Base-by-base conservation (phyloP, 2,113 vertebrate species). In the Mandrillus leucophaeus region DNA sequence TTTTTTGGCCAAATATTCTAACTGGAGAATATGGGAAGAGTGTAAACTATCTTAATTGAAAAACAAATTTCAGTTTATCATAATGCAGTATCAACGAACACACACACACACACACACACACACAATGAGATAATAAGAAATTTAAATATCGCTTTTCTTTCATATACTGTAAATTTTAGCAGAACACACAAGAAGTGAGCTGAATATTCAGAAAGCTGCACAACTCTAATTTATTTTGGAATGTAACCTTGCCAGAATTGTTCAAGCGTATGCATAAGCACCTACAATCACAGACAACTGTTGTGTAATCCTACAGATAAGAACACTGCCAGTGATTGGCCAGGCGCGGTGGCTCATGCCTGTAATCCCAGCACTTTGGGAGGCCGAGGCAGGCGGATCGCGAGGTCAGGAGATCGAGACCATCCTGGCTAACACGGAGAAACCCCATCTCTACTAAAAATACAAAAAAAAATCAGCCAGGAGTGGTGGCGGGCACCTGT, bases 151-250 rank as follows among this genome's bases (percentile, higher is more conserved):
- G 78, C 55, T 75, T 81, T 89, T 50, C 78, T 61, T 86, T 57
- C 70, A 89, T 25, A n/a, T 52, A 73, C 27, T 66, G 80, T 78
- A 78, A 85, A 84, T 88, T 55, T 68, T 64, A 90, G 48, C 38
- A 61, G 17, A 97, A 85, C 16, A 72, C 9, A 85, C 12, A 88
- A 95, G 10, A 95, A 93, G 17, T 50, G 9, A 80, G 30, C 76
- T 83, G 40, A 97, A 50, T 76, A 66, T 48, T 1, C 25, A 96
- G 50, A 38, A 17, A 85, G 57, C 40, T 27, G 11, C 16, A 59
- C 27, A 88, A 91, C 30, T 75, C 35, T 75, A 72, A 94, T 59
- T 79, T 93, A 72, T 84, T 83, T 61, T 84, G 35, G 30, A 95
- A 86, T 43, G 76, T 43, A 66, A 88, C 25, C 43, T 93, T 55